Conservation (phyloP, 2,888 invertebrate genomes). For the Metalampra italica region DNA sequence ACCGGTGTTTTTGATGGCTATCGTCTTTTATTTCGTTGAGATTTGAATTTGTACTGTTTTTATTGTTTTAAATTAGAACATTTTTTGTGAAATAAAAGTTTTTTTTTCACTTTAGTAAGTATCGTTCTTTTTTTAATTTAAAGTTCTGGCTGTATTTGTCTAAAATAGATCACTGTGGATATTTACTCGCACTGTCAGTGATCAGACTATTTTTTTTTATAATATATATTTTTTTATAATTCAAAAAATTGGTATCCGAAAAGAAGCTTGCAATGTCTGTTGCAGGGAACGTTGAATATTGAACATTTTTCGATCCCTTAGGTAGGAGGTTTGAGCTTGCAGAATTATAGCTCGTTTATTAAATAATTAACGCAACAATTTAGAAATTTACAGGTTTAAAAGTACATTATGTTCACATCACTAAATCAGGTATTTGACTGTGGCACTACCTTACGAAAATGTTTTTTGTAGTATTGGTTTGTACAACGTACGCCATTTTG, state of each 20-base stretch:
- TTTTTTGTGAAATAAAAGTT: no score
- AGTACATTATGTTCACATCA: constrained; percentile 26
- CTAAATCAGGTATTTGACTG: constrained; percentile 44
- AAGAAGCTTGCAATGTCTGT: constrained; percentile 16
- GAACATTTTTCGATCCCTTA: not conserved
- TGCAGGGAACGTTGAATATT: no score
- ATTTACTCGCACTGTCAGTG: no score
- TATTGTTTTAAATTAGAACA: no score
- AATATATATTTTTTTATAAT: not conserved
- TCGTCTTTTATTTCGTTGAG: not conserved
- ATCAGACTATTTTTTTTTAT: no score
- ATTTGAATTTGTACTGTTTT: no score
- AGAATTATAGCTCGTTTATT: no score
- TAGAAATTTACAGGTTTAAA: constrained; percentile 32
- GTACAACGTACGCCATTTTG: not conserved
- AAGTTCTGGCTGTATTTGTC: no score
- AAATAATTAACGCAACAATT: constrained; percentile 10
- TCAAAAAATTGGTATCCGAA: constrained; percentile 12
- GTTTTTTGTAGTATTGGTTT: constrained; percentile 14
- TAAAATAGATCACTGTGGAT: no score
- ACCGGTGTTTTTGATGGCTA: not conserved
- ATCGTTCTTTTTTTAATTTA: no score
- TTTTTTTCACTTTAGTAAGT: no score
- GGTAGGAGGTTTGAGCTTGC: no score
- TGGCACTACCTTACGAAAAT: constrained; percentile 26